Evolutionary conservation across 2,797 vertebrate genomes (phyloP).

Genomic region (Gadopsis marmoratus): DNA sequence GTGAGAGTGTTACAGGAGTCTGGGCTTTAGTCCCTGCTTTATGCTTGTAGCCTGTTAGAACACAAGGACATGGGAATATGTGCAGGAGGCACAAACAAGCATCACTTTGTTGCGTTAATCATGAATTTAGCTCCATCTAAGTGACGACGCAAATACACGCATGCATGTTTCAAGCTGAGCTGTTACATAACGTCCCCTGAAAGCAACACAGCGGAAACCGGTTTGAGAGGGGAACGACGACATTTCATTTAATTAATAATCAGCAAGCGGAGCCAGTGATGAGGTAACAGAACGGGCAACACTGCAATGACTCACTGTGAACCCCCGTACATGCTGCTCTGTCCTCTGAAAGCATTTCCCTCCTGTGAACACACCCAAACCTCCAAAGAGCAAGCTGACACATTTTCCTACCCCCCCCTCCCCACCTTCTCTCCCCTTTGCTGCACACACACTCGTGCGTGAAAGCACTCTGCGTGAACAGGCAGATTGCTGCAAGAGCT

Average conservation of each 20-base stretch:
- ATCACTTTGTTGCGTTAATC: neutral
- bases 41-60: neutral
- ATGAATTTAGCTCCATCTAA: neutral
- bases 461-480: slow-evolving; percentile 67
- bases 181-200: neutral
- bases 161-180: neutral
- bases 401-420: slow-evolving; percentile 40
- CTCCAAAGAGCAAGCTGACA: slow-evolving; percentile 67
- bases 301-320: slow-evolving; percentile 47
- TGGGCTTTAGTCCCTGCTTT: too few relatives aligned
- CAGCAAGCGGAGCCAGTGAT: neutral
- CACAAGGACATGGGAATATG: neutral
- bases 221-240: neutral
- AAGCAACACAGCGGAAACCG: neutral
- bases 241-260: slow-evolving; percentile 16
- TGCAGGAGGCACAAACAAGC: neutral
- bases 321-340: slow-evolving; percentile 30
- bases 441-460: slow-evolving; percentile 52
- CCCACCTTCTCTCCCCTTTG: neutral
- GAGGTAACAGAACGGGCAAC: slow-evolving; percentile 23
- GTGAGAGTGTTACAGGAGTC: too few relatives aligned
- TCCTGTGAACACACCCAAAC: slow-evolving; percentile 62
- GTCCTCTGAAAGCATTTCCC: slow-evolving; percentile 55
- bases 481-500: slow-evolving; percentile 72
- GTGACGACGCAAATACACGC: neutral